A percentile compares a stretch with the other conserved stretches of the same genome.
phyloP scores from a whole-genome alignment of 1,140 invertebrate genomes.

The Goniozus legneri region DNA sequence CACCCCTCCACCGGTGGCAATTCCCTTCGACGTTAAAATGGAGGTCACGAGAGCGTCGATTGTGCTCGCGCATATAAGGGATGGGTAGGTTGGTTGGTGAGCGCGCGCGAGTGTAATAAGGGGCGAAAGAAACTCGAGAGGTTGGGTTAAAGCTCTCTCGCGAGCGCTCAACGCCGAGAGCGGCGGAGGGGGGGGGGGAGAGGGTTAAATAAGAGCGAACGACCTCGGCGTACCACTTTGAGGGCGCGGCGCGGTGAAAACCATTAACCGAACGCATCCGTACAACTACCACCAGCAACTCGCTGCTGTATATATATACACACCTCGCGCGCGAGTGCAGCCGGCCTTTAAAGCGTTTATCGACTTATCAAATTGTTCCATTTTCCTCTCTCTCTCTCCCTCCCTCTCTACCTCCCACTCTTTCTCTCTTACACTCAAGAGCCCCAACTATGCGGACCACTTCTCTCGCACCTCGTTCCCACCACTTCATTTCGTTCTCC shows the following conservation, averaged over 20 bases:
- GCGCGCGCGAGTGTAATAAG: constrained; percentile 7
- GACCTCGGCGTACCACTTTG: constrained; percentile 5
- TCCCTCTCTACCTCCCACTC: not conserved
- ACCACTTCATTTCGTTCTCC: too few relatives aligned
- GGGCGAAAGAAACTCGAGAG: constrained; percentile 1
- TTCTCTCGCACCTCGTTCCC: too few relatives aligned
- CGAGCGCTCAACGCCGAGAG: too few relatives aligned
- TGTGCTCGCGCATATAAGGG: constrained; percentile 14
- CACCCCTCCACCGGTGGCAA: too few relatives aligned
- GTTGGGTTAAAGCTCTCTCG: too few relatives aligned
- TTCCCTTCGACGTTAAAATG: too few relatives aligned
- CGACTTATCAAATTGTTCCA: constrained; percentile 17
- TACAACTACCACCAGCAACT: not conserved
- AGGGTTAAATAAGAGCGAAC: too few relatives aligned
- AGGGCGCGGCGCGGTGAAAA: not conserved
- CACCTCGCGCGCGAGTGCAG: too few relatives aligned
- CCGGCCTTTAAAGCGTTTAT: constrained; percentile 11
- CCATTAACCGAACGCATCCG: constrained; percentile 4
- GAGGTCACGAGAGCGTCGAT: constrained; percentile 11
- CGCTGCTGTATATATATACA: too few relatives aligned
- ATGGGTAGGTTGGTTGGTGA: constrained; percentile 9
- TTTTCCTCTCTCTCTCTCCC: not conserved
- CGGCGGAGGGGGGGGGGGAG: constrained; percentile 1
- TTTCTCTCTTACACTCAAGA: too few relatives aligned
- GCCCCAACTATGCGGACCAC: too few relatives aligned